A percentile compares a stretch with the other conserved stretches of the same genome.
phyloP scores from a whole-genome alignment of 2,797 vertebrate species.

The Pipistrellus pygmaeus region DNA sequence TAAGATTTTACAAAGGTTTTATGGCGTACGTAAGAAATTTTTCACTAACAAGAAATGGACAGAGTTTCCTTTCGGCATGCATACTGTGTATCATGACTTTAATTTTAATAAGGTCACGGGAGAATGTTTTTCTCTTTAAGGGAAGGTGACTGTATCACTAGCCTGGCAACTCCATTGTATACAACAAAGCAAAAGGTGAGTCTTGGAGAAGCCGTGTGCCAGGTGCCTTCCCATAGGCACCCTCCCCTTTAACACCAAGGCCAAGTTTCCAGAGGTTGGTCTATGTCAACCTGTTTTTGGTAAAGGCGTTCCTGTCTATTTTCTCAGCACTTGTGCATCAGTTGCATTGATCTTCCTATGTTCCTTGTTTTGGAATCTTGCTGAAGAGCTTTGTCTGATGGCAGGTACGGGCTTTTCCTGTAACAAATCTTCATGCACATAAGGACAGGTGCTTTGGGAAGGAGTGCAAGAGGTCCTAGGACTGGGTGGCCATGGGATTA shows the following conservation, averaged over 20 bases:
- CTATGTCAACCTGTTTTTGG: not conserved
- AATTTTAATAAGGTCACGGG: not conserved
- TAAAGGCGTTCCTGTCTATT: conserved; percentile 8
- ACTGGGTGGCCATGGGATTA: not conserved
- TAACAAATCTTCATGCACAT: conserved; percentile 17
- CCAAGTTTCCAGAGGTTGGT: not conserved
- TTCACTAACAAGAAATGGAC: conserved; percentile 12
- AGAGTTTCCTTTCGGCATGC: not conserved
- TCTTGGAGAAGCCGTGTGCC: not conserved
- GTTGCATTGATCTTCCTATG: not conserved
- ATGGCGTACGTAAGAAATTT: not conserved
- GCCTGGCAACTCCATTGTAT: not conserved
- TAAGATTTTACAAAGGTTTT: conserved; percentile 15
- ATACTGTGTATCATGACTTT: not conserved
- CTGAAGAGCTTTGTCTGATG: conserved; percentile 28
- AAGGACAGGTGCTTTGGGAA: not conserved
- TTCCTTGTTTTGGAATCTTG: conserved; percentile 33
- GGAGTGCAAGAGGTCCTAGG: not conserved
- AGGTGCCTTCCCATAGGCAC: not conserved
- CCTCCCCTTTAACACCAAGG: not conserved
- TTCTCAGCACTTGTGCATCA: not conserved
- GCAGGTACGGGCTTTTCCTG: not conserved
- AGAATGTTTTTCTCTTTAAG: conserved; percentile 47
- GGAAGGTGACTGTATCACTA: not conserved
- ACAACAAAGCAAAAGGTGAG: conserved; percentile 1